These are phyloP conservation scores for Anguilla rostrata DNA, from an alignment of 2,113 vertebrate species.

Conservation along the genomic window DNA sequence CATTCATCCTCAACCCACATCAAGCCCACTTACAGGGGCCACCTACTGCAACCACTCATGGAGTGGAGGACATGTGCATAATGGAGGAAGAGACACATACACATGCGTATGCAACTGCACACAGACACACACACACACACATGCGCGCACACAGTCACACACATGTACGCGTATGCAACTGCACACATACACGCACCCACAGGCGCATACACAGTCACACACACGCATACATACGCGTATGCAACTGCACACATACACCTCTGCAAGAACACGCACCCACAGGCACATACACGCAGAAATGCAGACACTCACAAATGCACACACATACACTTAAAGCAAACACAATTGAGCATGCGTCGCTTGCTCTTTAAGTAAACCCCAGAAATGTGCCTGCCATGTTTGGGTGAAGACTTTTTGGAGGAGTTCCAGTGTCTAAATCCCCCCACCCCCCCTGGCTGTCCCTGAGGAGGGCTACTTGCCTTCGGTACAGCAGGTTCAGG, in stretches of 20 bases:
- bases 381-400: not conserved
- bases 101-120: not conserved
- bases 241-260: not conserved
- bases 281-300: constrained; percentile 11
- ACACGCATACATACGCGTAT: not conserved
- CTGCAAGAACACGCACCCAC: not conserved
- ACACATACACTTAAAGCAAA: not conserved
- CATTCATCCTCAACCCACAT: constrained; percentile 37
- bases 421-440: not conserved
- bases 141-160: too few relatives aligned
- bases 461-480: constrained; percentile 6
- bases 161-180: too few relatives aligned
- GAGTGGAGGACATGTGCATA: not conserved
- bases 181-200: not conserved
- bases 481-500: constrained; percentile 14
- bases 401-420: constrained; percentile 16
- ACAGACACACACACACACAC: too few relatives aligned
- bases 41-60: constrained; percentile 6
- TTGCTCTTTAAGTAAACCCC: not conserved
- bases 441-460: not conserved
- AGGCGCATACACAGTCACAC: not conserved
- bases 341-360: not conserved
- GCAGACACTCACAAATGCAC: constrained; percentile 18
- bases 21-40: constrained; percentile 28
- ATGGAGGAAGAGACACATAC: constrained; percentile 24